Evolutionary conservation across 2,113 vertebrate genomes (phyloP), one percentile per base, ranked within the genome.

Genomic region (Nycticryphes semicollaris): DNA sequence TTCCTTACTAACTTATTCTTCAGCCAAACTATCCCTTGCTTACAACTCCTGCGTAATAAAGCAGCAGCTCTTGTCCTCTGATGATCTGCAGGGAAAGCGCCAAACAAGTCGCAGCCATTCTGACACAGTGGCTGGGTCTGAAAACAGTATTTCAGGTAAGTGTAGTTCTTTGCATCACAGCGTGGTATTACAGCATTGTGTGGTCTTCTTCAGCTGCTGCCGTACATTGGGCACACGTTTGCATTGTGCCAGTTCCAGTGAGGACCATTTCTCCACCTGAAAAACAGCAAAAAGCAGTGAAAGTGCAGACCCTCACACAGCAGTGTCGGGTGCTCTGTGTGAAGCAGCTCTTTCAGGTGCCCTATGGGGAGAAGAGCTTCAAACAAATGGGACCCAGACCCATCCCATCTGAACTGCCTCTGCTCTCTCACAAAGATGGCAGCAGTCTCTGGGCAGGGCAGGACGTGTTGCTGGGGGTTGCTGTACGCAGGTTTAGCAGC

Each of bases 101-200:
- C 78, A n/a, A 73, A 77, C 7, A 6, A 0, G 0, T 63, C 4
- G 0, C 57, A 68, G 68, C 21, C 0, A 0, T 78, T 53, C 60
- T 45, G 33, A 39, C n/a, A 21, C 8, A n/a, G 51, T 5, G 45
- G 37, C 50, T 25, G 22, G 23, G 24, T 74, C n/a, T 66, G 66
- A 57, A 88, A 77, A 39, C 21, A 59, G 12, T 18, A 33, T 18
- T 85, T 33, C 62, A 31, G 39, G 57, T 89, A 31, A 28, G 8
- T 7, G 23, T 6, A 14, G 15, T 22, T 63, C 20, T 54, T 70
- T 45, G 72, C 37, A 43, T 31, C 23, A 43, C 1, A 2, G 19
- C 8, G 4, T 9, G 22, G 10, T 45, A 21, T 57, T 57, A 39
- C 41, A 88, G 39, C n/a, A 63, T 30, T 35, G 39, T n/a, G 12